Percentiles rank a stretch among this genome's conserved stretches.
phyloP scores from a whole-genome alignment of 2,888 invertebrate species.

The Liopterus haemorrhoidalis region DNA sequence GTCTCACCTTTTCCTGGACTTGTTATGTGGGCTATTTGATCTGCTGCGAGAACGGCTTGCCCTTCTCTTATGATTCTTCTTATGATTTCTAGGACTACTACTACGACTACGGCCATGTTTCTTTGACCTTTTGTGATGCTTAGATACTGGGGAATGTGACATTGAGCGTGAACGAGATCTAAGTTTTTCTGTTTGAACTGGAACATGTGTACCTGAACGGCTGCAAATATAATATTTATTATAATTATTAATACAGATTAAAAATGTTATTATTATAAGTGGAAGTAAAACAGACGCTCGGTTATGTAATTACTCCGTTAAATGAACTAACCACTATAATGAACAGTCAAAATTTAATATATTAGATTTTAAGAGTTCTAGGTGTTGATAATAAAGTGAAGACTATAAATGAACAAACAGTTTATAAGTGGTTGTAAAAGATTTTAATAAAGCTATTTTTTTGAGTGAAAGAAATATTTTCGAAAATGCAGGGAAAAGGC shows the following conservation, averaged over 20 bases:
- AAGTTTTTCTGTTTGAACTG: slow-evolving; percentile 34
- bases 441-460: too few relatives aligned
- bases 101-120: slow-evolving; percentile 42
- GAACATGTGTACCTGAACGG: slow-evolving; percentile 44
- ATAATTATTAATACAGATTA: too few relatives aligned
- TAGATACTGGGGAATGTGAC: slow-evolving; percentile 40
- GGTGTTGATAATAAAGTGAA: too few relatives aligned
- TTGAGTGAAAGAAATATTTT: too few relatives aligned
- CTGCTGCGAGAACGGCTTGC: slow-evolving; percentile 43
- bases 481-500: too few relatives aligned
- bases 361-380: background rate
- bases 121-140: slow-evolving; percentile 42
- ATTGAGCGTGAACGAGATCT: slow-evolving; percentile 41
- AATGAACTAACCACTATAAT: too few relatives aligned
- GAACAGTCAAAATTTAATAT: background rate
- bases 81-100: slow-evolving; percentile 40
- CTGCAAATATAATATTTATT: slow-evolving; percentile 32
- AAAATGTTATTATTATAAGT: too few relatives aligned
- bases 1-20: slow-evolving; percentile 37
- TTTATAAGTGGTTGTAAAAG: too few relatives aligned
- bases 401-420: too few relatives aligned
- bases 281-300: too few relatives aligned
- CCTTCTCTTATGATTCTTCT: slow-evolving; percentile 42
- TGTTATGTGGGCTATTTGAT: slow-evolving; percentile 42
- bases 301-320: too few relatives aligned